phyloP scores from a whole-genome alignment of 1,140 invertebrate genomes.

The Pissodes strobi region DNA sequence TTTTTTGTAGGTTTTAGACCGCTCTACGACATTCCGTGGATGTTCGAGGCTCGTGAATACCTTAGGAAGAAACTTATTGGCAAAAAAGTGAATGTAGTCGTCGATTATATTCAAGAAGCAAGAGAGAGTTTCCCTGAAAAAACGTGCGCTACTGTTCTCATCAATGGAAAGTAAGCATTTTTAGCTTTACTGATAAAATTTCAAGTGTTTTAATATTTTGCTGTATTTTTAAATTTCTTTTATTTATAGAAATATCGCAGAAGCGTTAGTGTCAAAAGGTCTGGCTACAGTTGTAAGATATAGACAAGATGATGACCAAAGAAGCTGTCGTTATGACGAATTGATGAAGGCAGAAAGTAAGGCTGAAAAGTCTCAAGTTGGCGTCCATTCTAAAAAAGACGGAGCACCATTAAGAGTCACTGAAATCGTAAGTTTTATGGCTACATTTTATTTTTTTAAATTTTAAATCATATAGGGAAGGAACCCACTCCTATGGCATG shows the following conservation, averaged over 20 bases:
- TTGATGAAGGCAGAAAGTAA: conserved; percentile 92
- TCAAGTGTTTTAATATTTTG: no score
- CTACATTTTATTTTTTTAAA: no score
- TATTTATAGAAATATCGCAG: conserved; percentile 82
- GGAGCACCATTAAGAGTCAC: conserved; percentile 81
- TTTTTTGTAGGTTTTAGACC: conserved; percentile 69
- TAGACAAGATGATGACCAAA: conserved; percentile 93
- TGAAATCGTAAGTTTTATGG: conserved; percentile 74
- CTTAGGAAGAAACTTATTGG: conserved; percentile 94
- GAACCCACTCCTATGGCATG: no score
- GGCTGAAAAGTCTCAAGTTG: conserved; percentile 83
- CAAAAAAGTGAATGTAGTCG: conserved; percentile 89
- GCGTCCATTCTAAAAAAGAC: conserved; percentile 86
- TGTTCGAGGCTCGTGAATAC: conserved; percentile 98
- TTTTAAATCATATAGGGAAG: no score
- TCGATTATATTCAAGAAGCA: conserved; percentile 96
- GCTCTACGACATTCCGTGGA: conserved; percentile 96
- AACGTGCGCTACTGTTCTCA: conserved; percentile 87
- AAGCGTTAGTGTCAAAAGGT: conserved; percentile 91
- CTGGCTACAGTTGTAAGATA: conserved; percentile 91
- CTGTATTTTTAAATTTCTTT: no score
- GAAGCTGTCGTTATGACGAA: conserved; percentile 92
- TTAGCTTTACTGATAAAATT: no score
- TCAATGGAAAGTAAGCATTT: conserved; percentile 75
- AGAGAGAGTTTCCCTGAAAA: conserved; percentile 94